Conservation (phyloP, 2,888 invertebrate genomes). For the Lagria hirta region DNA sequence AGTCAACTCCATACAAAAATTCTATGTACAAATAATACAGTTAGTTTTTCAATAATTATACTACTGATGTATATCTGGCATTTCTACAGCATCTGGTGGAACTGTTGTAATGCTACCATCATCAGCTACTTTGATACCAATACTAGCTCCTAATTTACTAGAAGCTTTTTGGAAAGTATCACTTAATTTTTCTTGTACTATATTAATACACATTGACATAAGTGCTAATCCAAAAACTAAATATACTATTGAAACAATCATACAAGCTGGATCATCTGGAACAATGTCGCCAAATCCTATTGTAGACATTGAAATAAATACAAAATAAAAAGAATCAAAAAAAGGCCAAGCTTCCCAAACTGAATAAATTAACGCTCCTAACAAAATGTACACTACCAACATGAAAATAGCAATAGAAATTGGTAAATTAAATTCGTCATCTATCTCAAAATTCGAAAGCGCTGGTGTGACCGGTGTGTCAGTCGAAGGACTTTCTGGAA, state of each 20-base stretch:
- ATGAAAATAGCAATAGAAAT: conserved; percentile 85
- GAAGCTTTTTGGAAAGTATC: conserved; percentile 83
- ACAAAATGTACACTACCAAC: conserved; percentile 80
- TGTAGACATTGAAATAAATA: conserved; percentile 95
- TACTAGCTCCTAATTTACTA: conserved; percentile 81
- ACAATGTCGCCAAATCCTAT: conserved; percentile 96
- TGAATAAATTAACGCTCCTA: conserved; percentile 80
- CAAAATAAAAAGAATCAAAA: conserved; percentile 93
- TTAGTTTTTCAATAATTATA: too few relatives aligned
- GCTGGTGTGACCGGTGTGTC: conserved; percentile 77
- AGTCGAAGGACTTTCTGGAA: too few relatives aligned
- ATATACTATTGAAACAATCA: conserved; percentile 91
- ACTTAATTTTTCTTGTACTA: conserved; percentile 81
- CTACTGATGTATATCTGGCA: conserved; percentile 42
- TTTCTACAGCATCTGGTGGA: conserved; percentile 44
- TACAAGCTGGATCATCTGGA: conserved; percentile 75
- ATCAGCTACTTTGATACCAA: conserved; percentile 74
- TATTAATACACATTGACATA: conserved; percentile 97
- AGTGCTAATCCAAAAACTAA: conserved; percentile 91
- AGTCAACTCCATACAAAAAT: too few relatives aligned
- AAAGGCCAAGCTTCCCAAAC: conserved; percentile 87
- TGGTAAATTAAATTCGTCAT: conserved; percentile 93
- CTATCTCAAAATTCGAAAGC: conserved; percentile 75
- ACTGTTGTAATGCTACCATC: conserved; percentile 56
- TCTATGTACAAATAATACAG: too few relatives aligned